Evolutionary conservation across 2,888 invertebrate species (phyloP).

Genomic region (Xylocampa areola): DNA sequence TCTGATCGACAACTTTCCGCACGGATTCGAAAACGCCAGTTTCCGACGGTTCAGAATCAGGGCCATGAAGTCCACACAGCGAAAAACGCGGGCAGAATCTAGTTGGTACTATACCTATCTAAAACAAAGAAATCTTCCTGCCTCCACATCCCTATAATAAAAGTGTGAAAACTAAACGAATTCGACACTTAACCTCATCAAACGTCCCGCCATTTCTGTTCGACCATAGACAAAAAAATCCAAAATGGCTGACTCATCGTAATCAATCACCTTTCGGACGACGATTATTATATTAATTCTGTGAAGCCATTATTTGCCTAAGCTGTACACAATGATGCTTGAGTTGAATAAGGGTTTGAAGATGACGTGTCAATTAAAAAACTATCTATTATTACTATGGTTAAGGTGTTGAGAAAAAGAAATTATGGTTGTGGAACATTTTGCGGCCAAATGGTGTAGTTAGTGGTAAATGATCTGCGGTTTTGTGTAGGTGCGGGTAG

Average conservation of each 20-base stretch:
- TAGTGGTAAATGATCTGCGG: slow-evolving; percentile 17
- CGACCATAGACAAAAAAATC: slow-evolving; percentile 60
- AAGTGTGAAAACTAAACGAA: slow-evolving; percentile 58
- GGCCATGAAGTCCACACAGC: too few species aligned
- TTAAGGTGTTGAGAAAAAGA: slow-evolving; percentile 75
- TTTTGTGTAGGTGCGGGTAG: too few species aligned
- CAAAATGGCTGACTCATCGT: slow-evolving; percentile 80
- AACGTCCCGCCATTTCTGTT: slow-evolving; percentile 54
- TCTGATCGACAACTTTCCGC: too few species aligned
- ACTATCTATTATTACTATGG: slow-evolving; percentile 77
- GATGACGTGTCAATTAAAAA: slow-evolving; percentile 88
- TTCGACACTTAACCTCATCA: slow-evolving; percentile 60
- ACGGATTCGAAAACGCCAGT: too few species aligned
- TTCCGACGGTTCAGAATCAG: too few species aligned
- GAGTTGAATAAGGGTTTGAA: slow-evolving; percentile 69
- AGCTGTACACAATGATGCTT: slow-evolving; percentile 81
- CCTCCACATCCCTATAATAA: too few species aligned
- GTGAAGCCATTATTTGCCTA: slow-evolving; percentile 85
- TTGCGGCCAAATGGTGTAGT: slow-evolving; percentile 18
- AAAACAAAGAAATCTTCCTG: too few species aligned
- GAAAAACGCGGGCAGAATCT: too few species aligned
- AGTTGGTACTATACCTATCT: too few species aligned
- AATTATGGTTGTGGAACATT: slow-evolving; percentile 26
- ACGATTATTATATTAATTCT: slow-evolving; percentile 88
- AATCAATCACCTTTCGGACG: slow-evolving; percentile 88